phyloP scores from a whole-genome alignment of 2,888 invertebrate genomes.

The Stramonita haemastoma region DNA sequence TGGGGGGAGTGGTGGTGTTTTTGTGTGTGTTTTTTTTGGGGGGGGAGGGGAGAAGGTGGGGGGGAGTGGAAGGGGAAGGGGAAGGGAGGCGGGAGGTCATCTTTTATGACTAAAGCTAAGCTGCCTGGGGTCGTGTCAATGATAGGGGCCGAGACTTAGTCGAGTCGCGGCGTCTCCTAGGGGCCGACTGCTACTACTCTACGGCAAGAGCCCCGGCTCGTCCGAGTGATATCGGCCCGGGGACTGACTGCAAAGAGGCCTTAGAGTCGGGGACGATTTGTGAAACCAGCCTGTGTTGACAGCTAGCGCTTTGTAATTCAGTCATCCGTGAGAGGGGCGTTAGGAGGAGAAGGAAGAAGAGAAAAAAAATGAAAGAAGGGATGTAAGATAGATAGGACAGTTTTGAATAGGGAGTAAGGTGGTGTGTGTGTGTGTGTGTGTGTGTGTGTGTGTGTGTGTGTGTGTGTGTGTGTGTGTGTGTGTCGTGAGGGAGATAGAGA shows the following conservation, averaged over 20 bases:
- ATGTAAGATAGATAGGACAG: not conserved
- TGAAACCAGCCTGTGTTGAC: constrained; percentile 28
- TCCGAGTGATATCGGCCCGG: constrained; percentile 7
- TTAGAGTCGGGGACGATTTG: constrained; percentile 32
- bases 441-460: not conserved
- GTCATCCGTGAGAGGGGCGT: not conserved
- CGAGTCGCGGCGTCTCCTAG: not conserved
- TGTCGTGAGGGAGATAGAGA: not conserved
- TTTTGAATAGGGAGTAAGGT: not conserved
- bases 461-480: not conserved
- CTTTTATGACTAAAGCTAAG: constrained; percentile 12
- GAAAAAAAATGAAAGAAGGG: not conserved
- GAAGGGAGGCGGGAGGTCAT: not conserved
- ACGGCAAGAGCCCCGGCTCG: not conserved
- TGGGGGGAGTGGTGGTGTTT: not conserved
- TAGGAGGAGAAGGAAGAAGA: not conserved
- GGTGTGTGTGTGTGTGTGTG: not conserved
- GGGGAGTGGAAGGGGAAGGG: not conserved
- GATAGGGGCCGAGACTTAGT: constrained; percentile 13
- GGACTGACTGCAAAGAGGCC: not conserved
- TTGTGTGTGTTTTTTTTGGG: not conserved
- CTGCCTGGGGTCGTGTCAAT: constrained; percentile 11
- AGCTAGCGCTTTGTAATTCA: constrained; percentile 32
- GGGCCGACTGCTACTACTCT: not conserved
- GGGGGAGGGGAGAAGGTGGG: not conserved